These are phyloP conservation scores for Patella caerulea DNA, from an alignment of 2,888 invertebrate genomes.

Conservation along the genomic window DNA sequence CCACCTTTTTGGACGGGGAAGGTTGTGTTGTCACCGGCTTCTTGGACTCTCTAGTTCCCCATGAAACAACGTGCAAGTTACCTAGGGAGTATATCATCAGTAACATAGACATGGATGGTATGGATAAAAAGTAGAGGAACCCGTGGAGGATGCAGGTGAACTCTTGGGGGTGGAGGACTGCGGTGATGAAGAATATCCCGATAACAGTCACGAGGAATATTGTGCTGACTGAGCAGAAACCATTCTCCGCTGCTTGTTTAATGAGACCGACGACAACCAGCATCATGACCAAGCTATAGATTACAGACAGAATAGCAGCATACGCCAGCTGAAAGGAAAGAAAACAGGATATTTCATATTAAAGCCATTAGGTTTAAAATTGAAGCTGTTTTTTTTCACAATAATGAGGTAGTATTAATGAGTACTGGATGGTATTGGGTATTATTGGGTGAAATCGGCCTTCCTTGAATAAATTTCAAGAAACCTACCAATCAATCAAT, in stretches of 20 bases:
- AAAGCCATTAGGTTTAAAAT: too few species aligned
- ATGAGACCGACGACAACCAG: conserved; percentile 99
- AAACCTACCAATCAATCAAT: too few species aligned
- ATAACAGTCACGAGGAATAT: conserved; percentile 96
- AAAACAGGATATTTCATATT: too few species aligned
- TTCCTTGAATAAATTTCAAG: too few species aligned
- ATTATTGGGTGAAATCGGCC: too few species aligned
- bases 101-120: conserved; percentile 95
- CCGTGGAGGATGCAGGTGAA: conserved; percentile 75
- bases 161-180: conserved; percentile 94
- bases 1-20: not conserved
- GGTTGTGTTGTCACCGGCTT: conserved; percentile 32
- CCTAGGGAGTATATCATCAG: conserved; percentile 91
- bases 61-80: conserved; percentile 92
- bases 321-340: conserved; percentile 81
- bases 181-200: conserved; percentile 93
- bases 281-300: conserved; percentile 98
- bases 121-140: conserved; percentile 87
- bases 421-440: too few species aligned
- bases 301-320: conserved; percentile 94
- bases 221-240: conserved; percentile 90
- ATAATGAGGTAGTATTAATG: too few species aligned
- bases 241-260: conserved; percentile 95
- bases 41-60: conserved; percentile 91
- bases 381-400: too few species aligned